Evolutionary conservation across 23 tunicate species (phyloP).

Genomic region (Styela plicata): DNA sequence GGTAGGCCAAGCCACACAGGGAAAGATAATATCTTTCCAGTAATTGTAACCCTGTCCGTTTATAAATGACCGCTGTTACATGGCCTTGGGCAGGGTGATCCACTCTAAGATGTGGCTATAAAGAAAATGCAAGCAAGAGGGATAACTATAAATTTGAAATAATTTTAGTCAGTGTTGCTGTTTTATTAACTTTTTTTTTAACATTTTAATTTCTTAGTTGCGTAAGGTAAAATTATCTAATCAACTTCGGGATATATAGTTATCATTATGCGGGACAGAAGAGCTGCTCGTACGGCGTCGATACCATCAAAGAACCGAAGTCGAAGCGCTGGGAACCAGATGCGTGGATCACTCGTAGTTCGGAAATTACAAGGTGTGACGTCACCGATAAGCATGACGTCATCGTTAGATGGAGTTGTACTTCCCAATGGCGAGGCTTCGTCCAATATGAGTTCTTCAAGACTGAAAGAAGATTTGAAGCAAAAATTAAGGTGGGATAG

Average conservation of each 20-base stretch:
- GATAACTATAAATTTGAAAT: too few species aligned
- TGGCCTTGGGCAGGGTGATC: too few species aligned
- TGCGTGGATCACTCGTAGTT: slow-evolving; percentile 18
- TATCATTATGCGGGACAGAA: slow-evolving; percentile 14
- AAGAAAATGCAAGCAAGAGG: too few species aligned
- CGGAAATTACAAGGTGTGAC: slow-evolving; percentile 10
- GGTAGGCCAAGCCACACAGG: too few species aligned
- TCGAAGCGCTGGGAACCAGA: neutral
- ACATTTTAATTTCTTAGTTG: neutral
- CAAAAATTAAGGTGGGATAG: slow-evolving; percentile 5
- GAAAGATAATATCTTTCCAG: too few species aligned
- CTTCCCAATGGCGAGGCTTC: slow-evolving; percentile 2
- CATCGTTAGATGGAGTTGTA: neutral
- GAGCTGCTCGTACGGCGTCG: slow-evolving; percentile 18
- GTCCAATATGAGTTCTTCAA: slow-evolving; percentile 12
- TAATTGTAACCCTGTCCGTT: too few species aligned
- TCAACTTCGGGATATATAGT: neutral
- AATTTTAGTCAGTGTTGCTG: too few species aligned
- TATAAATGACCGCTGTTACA: too few species aligned
- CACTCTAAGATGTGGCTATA: too few species aligned
- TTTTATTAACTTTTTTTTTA: too few species aligned
- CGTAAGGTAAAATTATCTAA: too few species aligned
- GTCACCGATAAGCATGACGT: neutral
- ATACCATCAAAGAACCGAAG: slow-evolving; percentile 19
- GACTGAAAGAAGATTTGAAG: slow-evolving; percentile 21